Conservation (phyloP, 37 sponge, comb jelly and placozoan genomes). For the Mnemiopsis leidyi region DNA sequence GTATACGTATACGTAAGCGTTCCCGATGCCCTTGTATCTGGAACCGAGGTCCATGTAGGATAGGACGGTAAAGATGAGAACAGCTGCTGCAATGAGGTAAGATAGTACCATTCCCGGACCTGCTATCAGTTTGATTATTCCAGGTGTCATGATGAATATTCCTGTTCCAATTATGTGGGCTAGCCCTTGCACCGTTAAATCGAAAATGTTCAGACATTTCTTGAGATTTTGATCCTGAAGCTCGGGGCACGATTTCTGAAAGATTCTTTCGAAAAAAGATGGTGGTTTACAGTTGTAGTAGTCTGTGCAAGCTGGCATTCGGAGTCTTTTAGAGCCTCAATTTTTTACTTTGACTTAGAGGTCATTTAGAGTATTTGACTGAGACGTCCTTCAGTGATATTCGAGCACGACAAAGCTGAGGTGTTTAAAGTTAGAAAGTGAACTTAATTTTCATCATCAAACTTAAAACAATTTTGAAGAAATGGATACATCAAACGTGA, state of each 20-base stretch:
- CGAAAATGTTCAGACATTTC: neutral
- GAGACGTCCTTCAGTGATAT: too few relatives aligned
- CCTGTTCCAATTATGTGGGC: neutral
- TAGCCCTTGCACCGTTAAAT: neutral
- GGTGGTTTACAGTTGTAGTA: slow-evolving; percentile 20
- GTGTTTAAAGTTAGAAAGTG: too few relatives aligned
- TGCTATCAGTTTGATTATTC: neutral
- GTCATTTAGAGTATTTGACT: too few relatives aligned
- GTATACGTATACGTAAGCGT: neutral
- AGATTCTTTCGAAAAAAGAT: neutral
- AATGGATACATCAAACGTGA: too few relatives aligned
- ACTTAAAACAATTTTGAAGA: too few relatives aligned
- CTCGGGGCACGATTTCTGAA: neutral
- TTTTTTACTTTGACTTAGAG: too few relatives aligned
- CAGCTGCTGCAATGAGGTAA: neutral
- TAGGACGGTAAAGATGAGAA: neutral
- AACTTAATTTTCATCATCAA: too few relatives aligned
- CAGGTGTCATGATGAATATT: neutral
- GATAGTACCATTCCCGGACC: neutral
- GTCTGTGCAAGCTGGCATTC: neutral
- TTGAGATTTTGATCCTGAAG: neutral
- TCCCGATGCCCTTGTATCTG: slow-evolving; percentile 1
- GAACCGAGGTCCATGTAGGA: neutral
- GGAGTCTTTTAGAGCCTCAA: too few relatives aligned
- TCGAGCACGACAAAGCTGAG: too few relatives aligned